Conservation (phyloP, 2,888 invertebrate genomes). For the Frankliniella fusca region DNA sequence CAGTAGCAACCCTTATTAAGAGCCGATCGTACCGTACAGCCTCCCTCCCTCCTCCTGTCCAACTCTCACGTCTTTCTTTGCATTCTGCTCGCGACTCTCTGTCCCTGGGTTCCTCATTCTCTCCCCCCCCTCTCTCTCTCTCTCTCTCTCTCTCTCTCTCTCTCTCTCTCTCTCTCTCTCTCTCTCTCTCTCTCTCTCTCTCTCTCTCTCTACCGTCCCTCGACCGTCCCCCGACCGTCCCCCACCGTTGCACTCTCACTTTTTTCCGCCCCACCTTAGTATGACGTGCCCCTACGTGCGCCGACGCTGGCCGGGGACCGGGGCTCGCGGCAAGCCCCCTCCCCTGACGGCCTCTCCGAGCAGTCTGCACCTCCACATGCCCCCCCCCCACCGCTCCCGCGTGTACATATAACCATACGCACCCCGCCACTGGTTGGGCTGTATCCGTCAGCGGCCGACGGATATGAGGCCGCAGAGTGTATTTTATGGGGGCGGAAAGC, state of each 20-base stretch:
- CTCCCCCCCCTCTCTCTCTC: constrained; percentile 8
- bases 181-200: constrained; percentile 15
- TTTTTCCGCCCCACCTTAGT: too few species aligned
- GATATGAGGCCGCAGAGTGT: constrained; percentile 18
- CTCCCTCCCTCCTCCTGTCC: not conserved
- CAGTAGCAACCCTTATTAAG: too few species aligned
- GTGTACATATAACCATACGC: not conserved
- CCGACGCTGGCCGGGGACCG: not conserved
- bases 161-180: not conserved
- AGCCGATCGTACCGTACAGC: too few species aligned
- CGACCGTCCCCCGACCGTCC: not conserved
- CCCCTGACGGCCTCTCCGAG: not conserved
- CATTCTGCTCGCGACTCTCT: too few species aligned
- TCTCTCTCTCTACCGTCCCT: not conserved
- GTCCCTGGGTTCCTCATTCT: too few species aligned
- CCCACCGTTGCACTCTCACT: not conserved
- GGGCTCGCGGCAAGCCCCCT: not conserved
- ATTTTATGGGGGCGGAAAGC: constrained; percentile 11
- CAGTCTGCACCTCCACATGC: not conserved
- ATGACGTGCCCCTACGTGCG: not conserved
- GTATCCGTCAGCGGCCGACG: constrained; percentile 13
- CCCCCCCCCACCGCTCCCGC: not conserved
- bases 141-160: not conserved
- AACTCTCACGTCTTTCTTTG: too few species aligned
- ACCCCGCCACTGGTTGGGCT: not conserved